Base-by-base conservation (phyloP, 23 tunicate genomes). In the Halocynthia aurantium region DNA sequence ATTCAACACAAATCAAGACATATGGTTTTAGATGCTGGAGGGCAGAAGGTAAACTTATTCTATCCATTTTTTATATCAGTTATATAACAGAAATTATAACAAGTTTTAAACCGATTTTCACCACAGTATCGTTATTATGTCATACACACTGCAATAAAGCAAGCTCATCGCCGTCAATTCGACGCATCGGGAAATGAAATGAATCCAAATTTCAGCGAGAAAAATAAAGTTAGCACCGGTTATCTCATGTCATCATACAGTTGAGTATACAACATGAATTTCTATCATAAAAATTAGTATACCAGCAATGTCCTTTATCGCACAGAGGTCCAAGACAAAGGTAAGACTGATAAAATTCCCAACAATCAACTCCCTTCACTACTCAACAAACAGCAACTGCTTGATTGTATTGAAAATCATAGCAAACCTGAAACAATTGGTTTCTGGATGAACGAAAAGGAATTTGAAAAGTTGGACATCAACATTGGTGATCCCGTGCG, bases 161-260 rank as follows among this genome's bases (percentile, higher is more conserved):
- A 54, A 52, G 78, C 78, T 19, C 78, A 74, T 49, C 63, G 64
- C 6, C 78, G 78, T 2, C 55, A 74, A 74, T 74, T 74, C 21
- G 78, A 74, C 5, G 6, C 22, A 53, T 52, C 62, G 20, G 78
- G 78, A 9, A 54, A 53, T 13, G 78, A 74, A 54, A 74, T 53
- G 8, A 74, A 62, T 13, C 78, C 78, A 74, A 74, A 74, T 74
- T 74, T 74, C 31, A 74, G 78, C 21, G 62, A 52, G 22, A 74
- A 53, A 20, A 53, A 52, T 13, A 74, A 74, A 74, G 78, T 74
- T 8, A 74, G 78, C 40, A 74, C 78, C 6, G 78, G 78, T 51
- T 74, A 74, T 52, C 56, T 74, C 64, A 74, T 74, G 78, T 74
- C 78, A 8, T 74, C 78, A 8, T 74, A 74, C 22, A 74, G 56